These are phyloP conservation scores for Tretioscincus oriximinensis DNA, from an alignment of 2,113 vertebrate genomes.

Conservation along the genomic window DNA sequence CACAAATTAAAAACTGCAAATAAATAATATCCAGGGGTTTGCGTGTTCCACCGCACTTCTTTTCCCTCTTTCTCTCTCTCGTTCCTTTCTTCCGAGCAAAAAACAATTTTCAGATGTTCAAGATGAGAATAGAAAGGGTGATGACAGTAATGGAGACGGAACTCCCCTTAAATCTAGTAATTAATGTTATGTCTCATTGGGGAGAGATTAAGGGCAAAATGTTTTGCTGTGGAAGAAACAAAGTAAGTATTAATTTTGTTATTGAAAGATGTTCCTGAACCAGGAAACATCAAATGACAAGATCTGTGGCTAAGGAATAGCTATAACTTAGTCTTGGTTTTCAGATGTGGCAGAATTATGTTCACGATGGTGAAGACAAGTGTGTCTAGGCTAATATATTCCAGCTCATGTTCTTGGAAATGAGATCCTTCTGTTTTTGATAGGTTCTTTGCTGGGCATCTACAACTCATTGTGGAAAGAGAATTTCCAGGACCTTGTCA, in stretches of 20 bases:
- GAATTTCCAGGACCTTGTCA: not conserved
- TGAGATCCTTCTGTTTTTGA: not conserved
- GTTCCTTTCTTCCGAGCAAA: slow-evolving; percentile 25
- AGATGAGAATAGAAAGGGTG: slow-evolving; percentile 64
- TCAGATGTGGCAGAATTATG: slow-evolving; percentile 1
- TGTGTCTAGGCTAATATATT: fast-evolving
- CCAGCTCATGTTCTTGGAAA: not conserved
- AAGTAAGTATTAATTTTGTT: slow-evolving; percentile 67
- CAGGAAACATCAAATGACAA: slow-evolving; percentile 17
- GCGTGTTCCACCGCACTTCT: not conserved
- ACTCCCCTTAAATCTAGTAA: slow-evolving; percentile 76
- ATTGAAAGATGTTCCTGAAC: slow-evolving; percentile 68
- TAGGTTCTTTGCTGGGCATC: not conserved
- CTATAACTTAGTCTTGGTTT: not conserved
- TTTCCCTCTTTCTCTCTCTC: not conserved
- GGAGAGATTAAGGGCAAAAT: slow-evolving; percentile 73
- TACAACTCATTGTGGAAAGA: no score
- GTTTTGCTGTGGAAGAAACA: slow-evolving; percentile 49
- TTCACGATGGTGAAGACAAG: fast-evolving
- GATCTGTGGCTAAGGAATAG: slow-evolving; percentile 42
- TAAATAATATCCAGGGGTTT: slow-evolving; percentile 54
- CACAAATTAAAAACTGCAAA: slow-evolving; percentile 42
- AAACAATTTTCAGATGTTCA: slow-evolving; percentile 59
- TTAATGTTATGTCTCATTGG: slow-evolving; percentile 78
- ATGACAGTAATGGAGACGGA: slow-evolving; percentile 71